phyloP scores from a whole-genome alignment of 2,888 invertebrate species.

The Taphrorychus bicolor region DNA sequence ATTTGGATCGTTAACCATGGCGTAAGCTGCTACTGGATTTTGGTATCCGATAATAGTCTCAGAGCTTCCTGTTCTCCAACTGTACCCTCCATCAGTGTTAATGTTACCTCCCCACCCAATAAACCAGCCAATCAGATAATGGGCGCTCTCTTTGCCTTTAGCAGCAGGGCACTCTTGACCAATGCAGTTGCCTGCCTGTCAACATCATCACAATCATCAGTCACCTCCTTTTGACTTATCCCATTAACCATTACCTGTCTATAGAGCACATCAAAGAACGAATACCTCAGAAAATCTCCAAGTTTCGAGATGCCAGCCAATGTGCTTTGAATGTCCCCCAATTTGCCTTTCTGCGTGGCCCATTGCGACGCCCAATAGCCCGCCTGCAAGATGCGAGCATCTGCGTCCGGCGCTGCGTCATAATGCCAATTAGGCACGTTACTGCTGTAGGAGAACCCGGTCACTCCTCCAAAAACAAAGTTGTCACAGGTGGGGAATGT shows the following conservation, averaged over 20 bases:
- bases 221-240: too few relatives aligned
- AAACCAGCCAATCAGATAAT: slow-evolving; percentile 46
- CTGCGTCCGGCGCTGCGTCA: slow-evolving; percentile 45
- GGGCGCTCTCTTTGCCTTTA: slow-evolving; percentile 43
- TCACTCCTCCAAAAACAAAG: slow-evolving; percentile 43
- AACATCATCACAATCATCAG: too few relatives aligned
- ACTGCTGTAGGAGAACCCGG: slow-evolving; percentile 35
- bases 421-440: slow-evolving; percentile 43
- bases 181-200: slow-evolving; percentile 36
- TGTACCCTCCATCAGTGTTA: slow-evolving; percentile 36
- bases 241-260: slow-evolving; percentile 36
- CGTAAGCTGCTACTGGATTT: slow-evolving; percentile 46
- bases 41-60: slow-evolving; percentile 46
- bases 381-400: slow-evolving; percentile 45
- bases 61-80: slow-evolving; percentile 46
- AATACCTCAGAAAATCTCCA: slow-evolving; percentile 44
- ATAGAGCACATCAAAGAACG: slow-evolving; percentile 46
- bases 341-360: slow-evolving; percentile 41
- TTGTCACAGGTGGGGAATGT: slow-evolving; percentile 46
- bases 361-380: slow-evolving; percentile 45
- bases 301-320: slow-evolving; percentile 42
- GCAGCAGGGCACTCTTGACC: slow-evolving; percentile 42
- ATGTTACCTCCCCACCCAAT: slow-evolving; percentile 45
- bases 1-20: slow-evolving; percentile 41
- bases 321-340: slow-evolving; percentile 32